Percentiles rank a stretch among this genome's conserved stretches.
Evolutionary conservation across 1,140 invertebrate species (phyloP).

Genomic region (Conus ventricosus): DNA sequence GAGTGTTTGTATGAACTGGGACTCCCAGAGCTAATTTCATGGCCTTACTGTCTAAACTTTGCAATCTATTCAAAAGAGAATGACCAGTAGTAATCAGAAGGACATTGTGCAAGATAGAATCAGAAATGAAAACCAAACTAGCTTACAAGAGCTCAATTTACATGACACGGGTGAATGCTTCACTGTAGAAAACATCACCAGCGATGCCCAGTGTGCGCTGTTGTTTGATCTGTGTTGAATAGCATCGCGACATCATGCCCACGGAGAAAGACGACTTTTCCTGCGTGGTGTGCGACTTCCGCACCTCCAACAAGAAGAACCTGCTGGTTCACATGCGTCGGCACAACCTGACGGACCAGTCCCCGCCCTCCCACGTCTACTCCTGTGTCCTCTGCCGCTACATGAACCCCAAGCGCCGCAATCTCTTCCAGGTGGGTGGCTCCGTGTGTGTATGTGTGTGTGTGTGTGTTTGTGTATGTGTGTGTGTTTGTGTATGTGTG

Average conservation of each 20-base stretch:
- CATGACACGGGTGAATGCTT: too few relatives aligned
- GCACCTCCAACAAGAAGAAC: slow-evolving; percentile 68
- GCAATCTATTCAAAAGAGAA: too few relatives aligned
- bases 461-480: background rate
- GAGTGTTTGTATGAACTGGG: too few relatives aligned
- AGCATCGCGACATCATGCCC: slow-evolving; percentile 66
- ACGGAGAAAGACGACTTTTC: slow-evolving; percentile 52
- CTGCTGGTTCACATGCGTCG: slow-evolving; percentile 72
- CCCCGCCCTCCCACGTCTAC: slow-evolving; percentile 69
- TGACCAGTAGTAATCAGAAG: too few relatives aligned
- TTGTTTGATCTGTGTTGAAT: too few relatives aligned
- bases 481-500: background rate
- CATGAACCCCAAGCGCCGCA: slow-evolving; percentile 66
- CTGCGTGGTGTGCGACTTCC: slow-evolving; percentile 73
- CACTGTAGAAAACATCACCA: too few relatives aligned
- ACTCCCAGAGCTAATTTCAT: too few relatives aligned
- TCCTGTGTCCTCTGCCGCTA: slow-evolving; percentile 71
- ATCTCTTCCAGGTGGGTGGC: slow-evolving; percentile 60
- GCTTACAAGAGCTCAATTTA: too few relatives aligned
- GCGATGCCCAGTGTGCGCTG: too few relatives aligned
- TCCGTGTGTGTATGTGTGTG: background rate
- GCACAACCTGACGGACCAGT: slow-evolving; percentile 68
- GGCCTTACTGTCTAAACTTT: too few relatives aligned
- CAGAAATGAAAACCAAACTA: too few relatives aligned
- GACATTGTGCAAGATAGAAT: too few relatives aligned